A percentile compares a stretch with the other conserved stretches of the same genome.
Evolutionary conservation across 2,888 invertebrate genomes (phyloP).

Genomic region (Caenorhabditis zanzibari): DNA sequence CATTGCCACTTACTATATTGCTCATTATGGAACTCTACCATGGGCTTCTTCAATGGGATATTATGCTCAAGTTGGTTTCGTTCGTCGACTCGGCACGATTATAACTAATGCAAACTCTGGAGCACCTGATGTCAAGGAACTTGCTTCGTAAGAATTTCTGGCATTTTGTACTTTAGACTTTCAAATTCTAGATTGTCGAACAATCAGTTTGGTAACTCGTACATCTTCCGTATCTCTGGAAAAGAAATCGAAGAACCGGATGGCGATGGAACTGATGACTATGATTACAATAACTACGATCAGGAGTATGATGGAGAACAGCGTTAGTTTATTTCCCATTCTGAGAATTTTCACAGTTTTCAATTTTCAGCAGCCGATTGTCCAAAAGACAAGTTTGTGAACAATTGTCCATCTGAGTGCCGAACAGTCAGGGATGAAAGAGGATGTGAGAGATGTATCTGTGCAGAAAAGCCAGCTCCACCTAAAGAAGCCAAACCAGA

Average conservation of each 20-base stretch:
- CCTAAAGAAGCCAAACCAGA: constrained; percentile 44
- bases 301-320: constrained; percentile 74
- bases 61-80: constrained; percentile 72
- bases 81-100: constrained; percentile 88
- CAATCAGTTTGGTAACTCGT: constrained; percentile 89
- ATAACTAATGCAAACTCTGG: constrained; percentile 92
- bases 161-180: not conserved
- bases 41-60: constrained; percentile 86
- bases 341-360: not conserved
- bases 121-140: constrained; percentile 91
- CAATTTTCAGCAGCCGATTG: constrained; percentile 73
- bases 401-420: constrained; percentile 79
- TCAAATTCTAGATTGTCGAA: constrained; percentile 89
- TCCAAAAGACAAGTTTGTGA: constrained; percentile 79
- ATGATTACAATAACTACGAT: constrained; percentile 78
- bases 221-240: constrained; percentile 89
- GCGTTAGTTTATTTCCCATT: constrained; percentile 23
- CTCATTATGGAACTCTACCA: constrained; percentile 93
- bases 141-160: constrained; percentile 87
- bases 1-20: constrained; percentile 90
- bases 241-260: constrained; percentile 76
- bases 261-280: constrained; percentile 74
- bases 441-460: constrained; percentile 81
- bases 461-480: constrained; percentile 67
- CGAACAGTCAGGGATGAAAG: constrained; percentile 76